phyloP scores from a whole-genome alignment of 2,888 invertebrate species.

The Pheosia gnoma region DNA sequence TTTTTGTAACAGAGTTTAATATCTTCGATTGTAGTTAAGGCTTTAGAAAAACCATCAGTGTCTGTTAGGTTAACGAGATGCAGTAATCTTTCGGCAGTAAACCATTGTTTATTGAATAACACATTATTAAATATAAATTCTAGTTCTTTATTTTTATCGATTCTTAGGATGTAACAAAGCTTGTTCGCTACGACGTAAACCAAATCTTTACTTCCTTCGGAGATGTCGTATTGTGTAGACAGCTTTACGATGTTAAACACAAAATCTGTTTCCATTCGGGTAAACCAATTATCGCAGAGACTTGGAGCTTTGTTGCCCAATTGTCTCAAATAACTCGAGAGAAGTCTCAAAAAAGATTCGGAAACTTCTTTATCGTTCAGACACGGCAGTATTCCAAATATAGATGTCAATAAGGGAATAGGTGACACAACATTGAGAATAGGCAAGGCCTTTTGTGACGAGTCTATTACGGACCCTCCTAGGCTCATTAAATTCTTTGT shows the following conservation, averaged over 20 bases:
- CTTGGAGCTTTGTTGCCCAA: slow-evolving; percentile 62
- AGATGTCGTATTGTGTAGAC: slow-evolving; percentile 57
- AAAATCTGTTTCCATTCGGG: slow-evolving; percentile 85
- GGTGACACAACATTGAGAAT: slow-evolving; percentile 66
- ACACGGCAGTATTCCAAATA: slow-evolving; percentile 62
- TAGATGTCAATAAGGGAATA: slow-evolving; percentile 68
- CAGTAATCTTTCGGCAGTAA: slow-evolving; percentile 82
- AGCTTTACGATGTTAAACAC: slow-evolving; percentile 79
- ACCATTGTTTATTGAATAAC: slow-evolving; percentile 85
- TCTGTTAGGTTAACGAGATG: slow-evolving; percentile 80
- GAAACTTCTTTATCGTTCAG: slow-evolving; percentile 63
- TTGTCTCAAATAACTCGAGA: slow-evolving; percentile 67
- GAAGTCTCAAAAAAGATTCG: slow-evolving; percentile 64
- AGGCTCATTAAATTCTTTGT: slow-evolving; percentile 68
- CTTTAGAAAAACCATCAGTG: slow-evolving; percentile 68
- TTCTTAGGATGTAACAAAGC: slow-evolving; percentile 84
- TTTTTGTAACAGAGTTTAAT: slow-evolving; percentile 74
- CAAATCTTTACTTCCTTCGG: slow-evolving; percentile 76
- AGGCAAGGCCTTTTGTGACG: slow-evolving; percentile 67
- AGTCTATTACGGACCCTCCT: slow-evolving; percentile 61
- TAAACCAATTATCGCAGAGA: slow-evolving; percentile 85
- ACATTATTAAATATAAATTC: slow-evolving; percentile 83
- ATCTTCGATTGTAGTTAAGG: slow-evolving; percentile 59
- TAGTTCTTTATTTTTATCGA: slow-evolving; percentile 83
- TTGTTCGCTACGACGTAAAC: slow-evolving; percentile 84